Evolutionary conservation across 2,113 vertebrate species (phyloP).

Genomic region (Brevimyrus niger): DNA sequence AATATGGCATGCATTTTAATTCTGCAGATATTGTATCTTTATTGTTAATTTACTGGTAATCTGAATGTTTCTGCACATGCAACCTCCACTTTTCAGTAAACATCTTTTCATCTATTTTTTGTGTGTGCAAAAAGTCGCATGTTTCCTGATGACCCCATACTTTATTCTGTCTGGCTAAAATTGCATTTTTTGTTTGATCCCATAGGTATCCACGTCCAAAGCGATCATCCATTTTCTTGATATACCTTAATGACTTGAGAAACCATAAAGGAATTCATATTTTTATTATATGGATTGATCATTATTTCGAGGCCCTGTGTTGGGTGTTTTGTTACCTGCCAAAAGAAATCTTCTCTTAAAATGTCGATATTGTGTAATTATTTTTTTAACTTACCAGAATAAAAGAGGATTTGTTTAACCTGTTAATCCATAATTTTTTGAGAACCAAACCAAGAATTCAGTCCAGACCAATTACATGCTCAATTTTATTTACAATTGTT

Average conservation of each 20-base stretch:
- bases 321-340: neutral
- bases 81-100: conserved; percentile 1
- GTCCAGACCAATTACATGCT: neutral
- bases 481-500: conserved; percentile 62
- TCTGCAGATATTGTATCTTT: conserved; percentile 8
- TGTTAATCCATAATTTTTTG: neutral
- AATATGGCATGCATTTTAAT: conserved; percentile 10
- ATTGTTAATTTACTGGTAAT: neutral
- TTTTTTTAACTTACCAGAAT: conserved; percentile 14
- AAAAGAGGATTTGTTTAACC: conserved; percentile 19
- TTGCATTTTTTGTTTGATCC: neutral
- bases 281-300: neutral
- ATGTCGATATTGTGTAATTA: neutral
- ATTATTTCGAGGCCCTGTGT: neutral
- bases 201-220: neutral
- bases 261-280: neutral
- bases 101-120: neutral
- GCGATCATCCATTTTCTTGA: neutral
- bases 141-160: neutral
- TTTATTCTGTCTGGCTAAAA: neutral
- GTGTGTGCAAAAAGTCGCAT: neutral
- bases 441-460: neutral
- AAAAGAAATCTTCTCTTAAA: neutral
- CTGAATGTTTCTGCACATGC: neutral
- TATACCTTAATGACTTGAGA: neutral